Base-by-base conservation (phyloP, 1,140 invertebrate genomes). In the Oedothorax gibbosus region DNA sequence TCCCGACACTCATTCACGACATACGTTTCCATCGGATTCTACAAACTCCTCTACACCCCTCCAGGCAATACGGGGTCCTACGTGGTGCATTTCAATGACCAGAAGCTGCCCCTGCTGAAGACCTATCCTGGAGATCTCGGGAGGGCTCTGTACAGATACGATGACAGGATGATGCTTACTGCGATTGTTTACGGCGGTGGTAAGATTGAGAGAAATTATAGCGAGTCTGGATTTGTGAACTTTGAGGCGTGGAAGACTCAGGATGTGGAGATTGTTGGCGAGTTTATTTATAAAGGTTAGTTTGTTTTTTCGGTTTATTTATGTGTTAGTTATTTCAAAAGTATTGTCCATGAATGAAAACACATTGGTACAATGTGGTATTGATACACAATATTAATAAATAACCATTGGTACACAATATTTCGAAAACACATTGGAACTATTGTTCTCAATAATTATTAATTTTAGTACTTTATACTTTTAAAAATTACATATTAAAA, bases 1-100 rank as follows among this genome's bases (percentile, higher is more conserved):
- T 96, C 97, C 86, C 97, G 97, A 71, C 97, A 99, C 88, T 94
- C 95, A 0, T 98, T 98, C 90, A 95, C 95, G 0, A 91, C 97
- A 9, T 96, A 98, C 90, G 97, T 96, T 0, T 96, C 96, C 0
- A 91, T 98, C 2, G 97, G 97, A n/a, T 96, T 96, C 89, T 97
- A 97, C 89, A 97, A 97, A 88, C 96, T 97, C 87, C 94, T 96
- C 88, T 97, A 97, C 90, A 96, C 95, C 88, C 95, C 96, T 7
- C 96, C 96, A 3, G 95, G 96, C 92, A 96, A 95, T 87, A 92
- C 95, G 60, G 86, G 81, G 7, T 77, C 95, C 0, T 97, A 96
- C 88, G 95, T 96, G 89, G 94, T 97, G 57, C 91, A 96, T 2
- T 97, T 97, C 90, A 96, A 97, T 87, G 96, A 97, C 86, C 94